Base-by-base conservation (phyloP, 1,140 invertebrate genomes). In the Pseudobourletiella spinata region DNA sequence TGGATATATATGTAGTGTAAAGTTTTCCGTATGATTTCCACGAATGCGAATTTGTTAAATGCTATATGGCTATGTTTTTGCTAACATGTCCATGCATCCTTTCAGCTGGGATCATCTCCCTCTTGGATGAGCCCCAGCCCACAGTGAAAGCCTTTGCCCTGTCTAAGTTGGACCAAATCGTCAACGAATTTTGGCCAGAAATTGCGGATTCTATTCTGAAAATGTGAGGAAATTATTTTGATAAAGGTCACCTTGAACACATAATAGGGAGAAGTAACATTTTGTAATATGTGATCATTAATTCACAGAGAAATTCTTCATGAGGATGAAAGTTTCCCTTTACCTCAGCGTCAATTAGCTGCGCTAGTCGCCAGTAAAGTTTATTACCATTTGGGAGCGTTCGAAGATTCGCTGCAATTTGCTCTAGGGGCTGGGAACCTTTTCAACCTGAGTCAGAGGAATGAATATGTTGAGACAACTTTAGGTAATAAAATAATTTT, bases 121-220 rank as follows among this genome's bases (percentile, higher is more conserved):
- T 98, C 63, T 79, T 98, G 57, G 92, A 98, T 75, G 95, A 98
- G 76, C 87, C 89, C 28, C 88, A 90, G 77, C 82, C 86, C 18
- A 91, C 96, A 76, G 78, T 98, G 46, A 95, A 95, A 77, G 85
- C 91, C 2, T 98, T 95, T 77, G 94, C 95, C 22, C 72, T 86
- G 56, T 87, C 88, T 71, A 94, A 94, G 72, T 78, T 98, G 44
- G 87, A 98, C 76, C 82, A 84, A 71, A 91, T 98, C 74, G 94
- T 98, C 0, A 92, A 97, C 75, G 89, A 95, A 75, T 98, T 98
- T 78, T 98, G 95, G 95, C 91, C 94, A 18, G 95, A 98, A 79
- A 97, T 98, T 65, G 95, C 93, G 0, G 95, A 98, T 78, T 90
- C 92, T 14, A 94, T 98, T 73, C 88, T 90, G 72, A 98, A 96